Conservation (phyloP, 2,113 vertebrate species). For the Montifringilla adamsi region DNA sequence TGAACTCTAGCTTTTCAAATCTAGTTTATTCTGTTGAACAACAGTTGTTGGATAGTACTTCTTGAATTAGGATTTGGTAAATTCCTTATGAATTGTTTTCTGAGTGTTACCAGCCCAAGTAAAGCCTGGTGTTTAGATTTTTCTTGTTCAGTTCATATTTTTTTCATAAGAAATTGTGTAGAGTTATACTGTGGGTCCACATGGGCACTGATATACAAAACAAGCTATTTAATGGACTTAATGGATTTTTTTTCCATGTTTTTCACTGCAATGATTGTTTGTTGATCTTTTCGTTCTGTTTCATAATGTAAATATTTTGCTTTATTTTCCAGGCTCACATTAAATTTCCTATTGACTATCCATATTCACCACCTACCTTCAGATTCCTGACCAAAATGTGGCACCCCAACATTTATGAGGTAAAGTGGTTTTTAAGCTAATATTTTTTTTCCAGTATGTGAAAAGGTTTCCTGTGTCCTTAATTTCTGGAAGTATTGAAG, state of each 20-base stretch:
- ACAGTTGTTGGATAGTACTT: neutral
- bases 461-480: neutral
- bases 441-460: neutral
- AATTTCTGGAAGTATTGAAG: neutral
- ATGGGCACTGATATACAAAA: neutral
- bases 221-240: neutral
- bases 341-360: constrained; percentile 97
- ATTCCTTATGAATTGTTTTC: neutral
- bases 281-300: neutral
- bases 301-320: constrained; percentile 8
- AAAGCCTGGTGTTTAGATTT: neutral
- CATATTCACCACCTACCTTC: constrained; percentile 95
- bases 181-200: neutral
- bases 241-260: neutral
- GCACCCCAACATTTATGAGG: constrained; percentile 98
- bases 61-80: neutral
- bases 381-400: constrained; percentile 99
- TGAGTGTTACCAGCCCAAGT: neutral
- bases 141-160: neutral
- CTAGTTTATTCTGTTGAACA: neutral
- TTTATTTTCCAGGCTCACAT: constrained; percentile 86
- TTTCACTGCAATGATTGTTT: neutral
- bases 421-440: constrained; percentile 58
- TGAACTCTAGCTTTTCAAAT: neutral
- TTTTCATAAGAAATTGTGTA: neutral